These are phyloP conservation scores for Tarsius wallacei DNA, from an alignment of 2,797 vertebrate species.

Conservation along the genomic window DNA sequence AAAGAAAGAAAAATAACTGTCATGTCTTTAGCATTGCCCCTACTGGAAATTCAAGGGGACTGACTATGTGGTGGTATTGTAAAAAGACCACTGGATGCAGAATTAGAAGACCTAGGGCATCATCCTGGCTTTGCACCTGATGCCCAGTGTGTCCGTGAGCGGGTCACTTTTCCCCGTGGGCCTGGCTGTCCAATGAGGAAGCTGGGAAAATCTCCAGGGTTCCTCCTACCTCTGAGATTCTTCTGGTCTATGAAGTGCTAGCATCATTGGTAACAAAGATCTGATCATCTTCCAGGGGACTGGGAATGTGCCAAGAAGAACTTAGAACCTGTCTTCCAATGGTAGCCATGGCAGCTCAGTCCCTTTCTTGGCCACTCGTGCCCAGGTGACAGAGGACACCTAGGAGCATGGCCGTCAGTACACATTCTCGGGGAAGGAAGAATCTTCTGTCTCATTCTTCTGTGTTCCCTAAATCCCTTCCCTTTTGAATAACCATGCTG, in stretches of 20 bases:
- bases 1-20: background rate
- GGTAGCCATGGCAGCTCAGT: background rate
- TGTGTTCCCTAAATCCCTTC: background rate
- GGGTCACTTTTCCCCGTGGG: background rate
- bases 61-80: too few species aligned
- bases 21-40: background rate
- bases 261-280: background rate
- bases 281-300: background rate
- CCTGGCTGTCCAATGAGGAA: background rate
- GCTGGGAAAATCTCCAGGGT: background rate
- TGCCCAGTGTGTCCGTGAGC: background rate
- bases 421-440: background rate
- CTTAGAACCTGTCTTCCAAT: background rate
- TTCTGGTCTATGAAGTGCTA: background rate
- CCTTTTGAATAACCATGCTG: background rate
- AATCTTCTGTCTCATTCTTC: background rate
- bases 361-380: background rate
- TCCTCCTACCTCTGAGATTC: background rate
- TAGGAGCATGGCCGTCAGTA: background rate
- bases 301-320: background rate
- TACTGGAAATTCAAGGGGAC: background rate
- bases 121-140: background rate
- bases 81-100: background rate
- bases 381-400: background rate
- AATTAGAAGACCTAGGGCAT: background rate